Base-by-base conservation (phyloP, 2,888 invertebrate genomes). In the Mechanitis mazaeus region DNA sequence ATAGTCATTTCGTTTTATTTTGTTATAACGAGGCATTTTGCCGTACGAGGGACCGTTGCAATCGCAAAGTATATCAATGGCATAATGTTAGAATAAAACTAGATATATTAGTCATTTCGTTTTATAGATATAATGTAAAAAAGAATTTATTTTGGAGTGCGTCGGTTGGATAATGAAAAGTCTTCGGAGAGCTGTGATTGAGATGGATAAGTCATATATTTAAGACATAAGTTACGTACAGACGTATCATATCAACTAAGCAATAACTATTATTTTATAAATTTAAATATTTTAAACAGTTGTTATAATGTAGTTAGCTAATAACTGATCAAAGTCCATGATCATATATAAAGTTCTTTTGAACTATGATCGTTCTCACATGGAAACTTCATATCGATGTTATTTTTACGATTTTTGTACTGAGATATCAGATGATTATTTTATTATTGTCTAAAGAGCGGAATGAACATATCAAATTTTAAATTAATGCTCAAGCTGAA, bases 161-260 rank as follows among this genome's bases (percentile, higher is more conserved):
- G 88, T 85, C 84, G 81, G 84, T 84, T 76, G 87, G 84, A 85
- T 85, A 85, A 83, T 81, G 89, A 83, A 84, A 87, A 83, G 89
- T 87, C 87, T 87, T 84, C 80, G 89, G 89, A 86, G 84, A 85
- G 89, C 89, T 90, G 89, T 90, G 89, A 90, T 90, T 83, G 83
- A 79, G 89, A 88, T 81, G 89, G 89, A 88, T 85, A 86, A 90
- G 89, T 90, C 89, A 90, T 90, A 90, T 90, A 88, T 90, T 89
- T 89, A 86, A 89, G 69, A 81, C 81, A 76, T 88, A 89, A 87
- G 89, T 84, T 84, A 20, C 20, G 20, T 88, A 87, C 86, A 81
- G 81, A 85, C 83, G 86, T 87, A 81, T 85, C 89, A 90, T 89
- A 89, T 90, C 89, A 89, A 83, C 80, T 84, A 88, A 90, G 89